Base-by-base conservation (phyloP, 2,113 vertebrate genomes). In the Tupaia chinensis region DNA sequence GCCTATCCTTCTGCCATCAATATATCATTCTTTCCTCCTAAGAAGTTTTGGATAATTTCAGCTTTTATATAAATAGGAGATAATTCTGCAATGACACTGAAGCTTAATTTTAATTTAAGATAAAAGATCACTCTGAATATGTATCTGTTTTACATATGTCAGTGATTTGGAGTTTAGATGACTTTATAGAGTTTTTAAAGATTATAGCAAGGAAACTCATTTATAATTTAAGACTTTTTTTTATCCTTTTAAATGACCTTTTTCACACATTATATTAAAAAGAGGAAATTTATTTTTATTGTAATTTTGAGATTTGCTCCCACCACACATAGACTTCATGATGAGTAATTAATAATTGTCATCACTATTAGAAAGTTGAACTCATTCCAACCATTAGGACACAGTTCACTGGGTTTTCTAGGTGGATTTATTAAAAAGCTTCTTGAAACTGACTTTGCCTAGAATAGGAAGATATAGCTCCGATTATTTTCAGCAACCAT, bases 391-490 rank as follows among this genome's bases (percentile, higher is more conserved):
- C 29, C n/a, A 78, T 63, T 85, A 92, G n/a, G 32, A 79, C 54
- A 92, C 27, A 94, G 87, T 72, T 94, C 54, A 83, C 16, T 44
- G 12, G 2, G 23, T 68, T 58, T 87, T 25, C 17, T 58, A 74
- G 15, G 12, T 63, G 23, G 23, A 66, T 60, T 95, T 89, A 89
- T 85, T 32, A 89, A n/a, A 66, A 88, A 84, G 53, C 58, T 82
- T 87, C 76, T 68, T 91, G 56, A 93, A 95, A 79, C 25, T 93
- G 73, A 88, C 61, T 93, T 89, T 85, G 78, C 72, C 68, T 91
- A 78, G 12, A 89, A 27, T 27, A 81, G 11, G 20, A 86, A 72
- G 77, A 77, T 68, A 94, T 7, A 14, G 58, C 73, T 76, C 25
- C 25, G 44, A 44, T 94, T 86, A 92, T 84, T 70, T 93, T 95